phyloP scores from a whole-genome alignment of 1,140 invertebrate genomes.

The Dreissena polymorpha region DNA sequence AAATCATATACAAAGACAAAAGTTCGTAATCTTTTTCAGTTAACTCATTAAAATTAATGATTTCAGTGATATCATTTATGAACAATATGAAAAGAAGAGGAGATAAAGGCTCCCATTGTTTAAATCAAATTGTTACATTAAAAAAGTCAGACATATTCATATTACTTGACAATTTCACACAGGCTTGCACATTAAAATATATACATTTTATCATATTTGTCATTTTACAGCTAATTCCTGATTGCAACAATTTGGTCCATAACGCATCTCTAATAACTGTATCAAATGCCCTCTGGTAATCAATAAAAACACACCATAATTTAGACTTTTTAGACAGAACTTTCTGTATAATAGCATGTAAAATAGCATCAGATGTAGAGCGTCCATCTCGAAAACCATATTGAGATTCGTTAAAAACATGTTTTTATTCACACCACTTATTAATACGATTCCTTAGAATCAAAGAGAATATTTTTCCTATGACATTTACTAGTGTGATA shows the following conservation, averaged over 20 bases:
- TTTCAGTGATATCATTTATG: slow-evolving; percentile 19
- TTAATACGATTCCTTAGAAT: slow-evolving; percentile 35
- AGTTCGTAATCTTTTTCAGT: slow-evolving; percentile 6
- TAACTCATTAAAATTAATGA: background rate
- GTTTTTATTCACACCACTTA: slow-evolving; percentile 23
- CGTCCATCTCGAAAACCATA: slow-evolving; percentile 28
- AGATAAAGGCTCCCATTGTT: slow-evolving; percentile 5
- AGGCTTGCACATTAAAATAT: slow-evolving; percentile 6
- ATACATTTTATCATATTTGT: slow-evolving; percentile 27
- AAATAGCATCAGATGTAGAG: slow-evolving; percentile 46
- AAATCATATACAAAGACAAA: slow-evolving; percentile 14
- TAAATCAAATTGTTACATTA: background rate
- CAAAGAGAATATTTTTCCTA: slow-evolving; percentile 27
- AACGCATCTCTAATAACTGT: background rate
- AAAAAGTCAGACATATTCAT: slow-evolving; percentile 16
- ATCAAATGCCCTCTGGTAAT: no score
- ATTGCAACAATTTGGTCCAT: slow-evolving; percentile 5
- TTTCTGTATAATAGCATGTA: slow-evolving; percentile 43
- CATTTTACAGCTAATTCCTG: background rate
- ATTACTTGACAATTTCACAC: slow-evolving; percentile 16
- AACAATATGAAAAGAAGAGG: background rate
- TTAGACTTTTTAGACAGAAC: slow-evolving; percentile 33
- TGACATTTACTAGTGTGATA: slow-evolving; percentile 28
- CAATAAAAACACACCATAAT: background rate
- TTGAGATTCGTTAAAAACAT: slow-evolving; percentile 27